Base-by-base conservation (phyloP, 2,113 vertebrate genomes). In the Erpornis zantholeuca region DNA sequence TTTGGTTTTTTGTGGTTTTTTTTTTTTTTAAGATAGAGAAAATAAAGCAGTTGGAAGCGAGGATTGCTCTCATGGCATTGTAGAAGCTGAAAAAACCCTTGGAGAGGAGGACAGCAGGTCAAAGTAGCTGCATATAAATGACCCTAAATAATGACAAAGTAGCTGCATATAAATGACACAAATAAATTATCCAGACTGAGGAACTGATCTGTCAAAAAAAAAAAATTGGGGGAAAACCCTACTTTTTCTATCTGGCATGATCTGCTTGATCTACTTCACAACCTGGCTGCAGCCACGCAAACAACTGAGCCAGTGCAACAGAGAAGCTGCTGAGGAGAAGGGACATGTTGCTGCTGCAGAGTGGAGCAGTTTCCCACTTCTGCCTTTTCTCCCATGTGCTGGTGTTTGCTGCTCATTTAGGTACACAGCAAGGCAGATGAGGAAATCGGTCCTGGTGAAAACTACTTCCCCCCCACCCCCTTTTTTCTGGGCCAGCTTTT, bases 211-310 rank as follows among this genome's bases (percentile, higher is more conserved):
- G 49, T 15, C 54, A 10, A 13, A 56, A 13, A 60, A n/a, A n/a
- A 49, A 63, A 33, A 40, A 3, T 0, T 11, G 12, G 14, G 38
- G 10, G 7, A 7, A 38, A 82, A 22, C 1, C 23, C 1, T 9
- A 18, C 8, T 40, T 49, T 64, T 54, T 59, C 10, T 27, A 0
- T 45, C 38, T 54, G 1, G 0, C 1, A 3, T 68, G 33, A 31
- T 35, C 33, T 56, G 38, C 65, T 27, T 79, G 17, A 40, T 85
- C 14, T 64, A 11, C 31, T 64, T 61, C 45, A 8, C 9, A 52
- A 63, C 29, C 21, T 53, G 60, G 17, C 36, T 47, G 4, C 18
- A 47, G 75, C 17, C 31, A 3, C 0, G 0, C 35, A 28, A 36
- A 33, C 3, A 18, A 28, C 49, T 49, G 86, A 79, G 54, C 29